Conservation (phyloP, 2,888 invertebrate genomes). For the Cartodere bifasciata region DNA sequence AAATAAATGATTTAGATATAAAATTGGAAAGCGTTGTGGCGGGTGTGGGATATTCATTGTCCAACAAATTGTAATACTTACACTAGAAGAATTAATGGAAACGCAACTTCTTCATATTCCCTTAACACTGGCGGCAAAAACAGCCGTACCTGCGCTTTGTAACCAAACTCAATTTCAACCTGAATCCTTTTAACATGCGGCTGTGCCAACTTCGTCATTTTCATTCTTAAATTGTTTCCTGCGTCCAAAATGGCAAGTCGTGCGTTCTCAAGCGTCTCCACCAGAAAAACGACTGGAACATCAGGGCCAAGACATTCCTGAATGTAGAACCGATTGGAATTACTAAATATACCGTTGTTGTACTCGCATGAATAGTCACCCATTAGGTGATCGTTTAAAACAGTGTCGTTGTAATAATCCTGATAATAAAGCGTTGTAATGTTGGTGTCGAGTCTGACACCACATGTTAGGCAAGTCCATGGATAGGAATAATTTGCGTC, state of each 20-base stretch:
- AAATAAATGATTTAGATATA: conserved; percentile 12
- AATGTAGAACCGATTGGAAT: conserved; percentile 39
- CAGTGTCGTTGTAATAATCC: conserved; percentile 36
- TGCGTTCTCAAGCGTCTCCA: conserved; percentile 45
- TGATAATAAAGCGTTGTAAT: conserved; percentile 29
- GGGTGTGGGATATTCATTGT: too few species aligned
- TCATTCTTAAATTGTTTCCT: conserved; percentile 49
- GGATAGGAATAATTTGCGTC: conserved; percentile 35
- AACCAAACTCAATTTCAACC: conserved; percentile 52
- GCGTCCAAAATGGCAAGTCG: conserved; percentile 54
- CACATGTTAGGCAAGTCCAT: conserved; percentile 49
- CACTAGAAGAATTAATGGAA: conserved; percentile 74
- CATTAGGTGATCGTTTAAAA: conserved; percentile 31
- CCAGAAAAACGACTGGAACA: conserved; percentile 53
- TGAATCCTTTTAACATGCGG: conserved; percentile 60
- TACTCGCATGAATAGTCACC: conserved; percentile 36
- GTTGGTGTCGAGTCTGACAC: conserved; percentile 32
- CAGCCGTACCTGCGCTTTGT: conserved; percentile 62
- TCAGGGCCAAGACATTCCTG: conserved; percentile 74
- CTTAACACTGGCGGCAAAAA: conserved; percentile 72
- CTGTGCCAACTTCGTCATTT: conserved; percentile 52
- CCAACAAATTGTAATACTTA: conserved; percentile 40
- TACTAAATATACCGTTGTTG: conserved; percentile 54
- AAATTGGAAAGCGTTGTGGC: background rate
- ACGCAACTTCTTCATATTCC: conserved; percentile 69